Base-by-base conservation (phyloP, 1,140 invertebrate genomes). In the Zaprionus vittiger region DNA sequence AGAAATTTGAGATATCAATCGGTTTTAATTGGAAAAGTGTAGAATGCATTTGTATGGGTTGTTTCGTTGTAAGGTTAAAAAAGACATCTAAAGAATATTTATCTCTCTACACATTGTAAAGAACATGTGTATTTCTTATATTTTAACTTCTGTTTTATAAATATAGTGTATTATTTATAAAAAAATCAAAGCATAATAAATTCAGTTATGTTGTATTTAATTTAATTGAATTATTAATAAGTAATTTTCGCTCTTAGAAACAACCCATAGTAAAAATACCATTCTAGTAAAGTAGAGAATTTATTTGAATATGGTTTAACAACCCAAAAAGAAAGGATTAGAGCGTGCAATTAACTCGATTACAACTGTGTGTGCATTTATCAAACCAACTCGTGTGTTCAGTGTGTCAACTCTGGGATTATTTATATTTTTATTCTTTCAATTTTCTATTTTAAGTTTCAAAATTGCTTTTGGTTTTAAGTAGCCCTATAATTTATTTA, bases 311-410 rank as follows among this genome's bases (percentile, higher is more conserved):
- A 62, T 31, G 24, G 59, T 54, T 38, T 52, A 61, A 41, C 65
- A 52, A 89, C 70, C 61, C 73, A 61, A 81, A 90, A 71, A 71
- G 24, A 73, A 76, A 75, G 79, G 60, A 77, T 66, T 70, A 77
- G 76, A 89, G 68, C 85, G 85, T 89, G 85, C 85, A 91, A 78
- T 59, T 79, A 90, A 90, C 87, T 90, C 80, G 86, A 82, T 89
- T 83, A 78, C 76, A 90, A 91, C 91, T 81, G 70, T 80, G 85
- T 89, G 84, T 90, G 85, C 85, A 85, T 77, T 90, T 84, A 60
- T 81, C 69, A 87, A 87, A 87, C 84, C 75, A 87, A 89, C 81
- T 83, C 83, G 71, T 80, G 80, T 87, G 47, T 79, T 69, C 38
- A 69, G 75, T 75, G 79, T 78, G 65, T 68, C 49, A 67, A 66